A percentile compares a stretch with the other conserved stretches of the same genome.
phyloP scores from a whole-genome alignment of 30 jellyfish, hydroid and myxozoan genomes.

The Calvadosia cruxmelitensis region DNA sequence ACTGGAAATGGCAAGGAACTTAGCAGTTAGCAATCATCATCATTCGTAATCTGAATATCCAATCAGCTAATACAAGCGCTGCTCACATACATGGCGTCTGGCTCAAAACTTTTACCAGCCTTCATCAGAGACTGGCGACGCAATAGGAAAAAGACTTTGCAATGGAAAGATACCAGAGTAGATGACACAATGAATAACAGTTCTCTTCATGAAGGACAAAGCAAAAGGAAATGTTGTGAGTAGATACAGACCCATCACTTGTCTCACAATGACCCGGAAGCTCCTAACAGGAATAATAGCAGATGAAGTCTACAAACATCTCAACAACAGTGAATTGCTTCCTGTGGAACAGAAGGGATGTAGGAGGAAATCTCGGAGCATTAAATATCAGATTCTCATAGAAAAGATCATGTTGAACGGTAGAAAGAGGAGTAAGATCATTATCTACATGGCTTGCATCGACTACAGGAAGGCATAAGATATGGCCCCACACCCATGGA shows the following conservation, averaged over 20 bases:
- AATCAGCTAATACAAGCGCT: too few relatives aligned
- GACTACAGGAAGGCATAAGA: background rate
- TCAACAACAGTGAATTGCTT: too few relatives aligned
- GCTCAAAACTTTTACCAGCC: too few relatives aligned
- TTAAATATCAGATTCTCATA: background rate
- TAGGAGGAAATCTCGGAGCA: background rate
- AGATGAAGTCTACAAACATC: conserved; percentile 3
- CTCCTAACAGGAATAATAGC: conserved; percentile 13
- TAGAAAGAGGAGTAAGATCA: background rate
- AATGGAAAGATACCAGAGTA: too few relatives aligned
- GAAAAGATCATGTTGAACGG: too few relatives aligned
- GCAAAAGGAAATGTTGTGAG: conserved; percentile 5
- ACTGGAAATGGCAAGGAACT: too few relatives aligned
- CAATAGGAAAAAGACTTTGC: too few relatives aligned
- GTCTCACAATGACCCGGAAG: conserved; percentile 12
- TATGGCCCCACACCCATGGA: conserved; percentile 1
- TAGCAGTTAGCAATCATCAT: too few relatives aligned
- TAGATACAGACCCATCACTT: conserved; percentile 22
- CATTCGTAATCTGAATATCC: too few relatives aligned
- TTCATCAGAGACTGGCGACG: conserved; percentile 9
- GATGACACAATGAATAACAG: background rate
- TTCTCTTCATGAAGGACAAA: conserved; percentile 8
- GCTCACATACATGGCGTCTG: too few relatives aligned
- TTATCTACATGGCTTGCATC: background rate
- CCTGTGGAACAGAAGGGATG: conserved; percentile 7